Base-by-base conservation (phyloP, 2,113 vertebrate genomes). In the Tachysurus fulvidraco region DNA sequence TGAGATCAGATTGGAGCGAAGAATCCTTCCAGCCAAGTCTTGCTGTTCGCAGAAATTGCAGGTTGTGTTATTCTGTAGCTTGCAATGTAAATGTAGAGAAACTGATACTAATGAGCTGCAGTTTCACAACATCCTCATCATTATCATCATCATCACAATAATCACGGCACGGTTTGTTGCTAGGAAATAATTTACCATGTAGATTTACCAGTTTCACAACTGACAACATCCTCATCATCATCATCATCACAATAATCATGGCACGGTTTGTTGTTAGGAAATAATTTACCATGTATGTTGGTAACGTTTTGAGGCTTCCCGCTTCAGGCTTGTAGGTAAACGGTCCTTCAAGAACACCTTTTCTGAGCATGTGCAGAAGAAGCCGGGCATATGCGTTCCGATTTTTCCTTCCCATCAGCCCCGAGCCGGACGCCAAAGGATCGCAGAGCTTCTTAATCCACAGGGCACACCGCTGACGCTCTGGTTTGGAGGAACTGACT, bases 361-460 rank as follows among this genome's bases (percentile, higher is more conserved):
- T 92, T 89, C 93, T 95, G 0, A 99, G 96, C 98, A 99, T 99
- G 88, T 96, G 96, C 52, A 99, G 93, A 25, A 99, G 88, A 16
- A 99, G 92, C 25, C 95, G 96, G 5, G 96, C 95, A 13, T 99
- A 96, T 13, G 95, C 46, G 87, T 99, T 99, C 60, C 98, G 94
- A 82, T 98, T 98, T 93, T 95, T 97, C 83, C 95, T 94, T 81
- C 95, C 97, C 1, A 52, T 91, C 36, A 95, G 23, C 59, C 97
- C 96, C 21, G 93, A 87, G 12, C 96, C 96, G 19, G 94, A 92
- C 57, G 92, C 91, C 8, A 93, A 94, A 4, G 96, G 96, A 44
- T 97, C 97, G 8, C 96, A 98, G 25, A 99, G 93, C 79, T 99
- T 99, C 91, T 96, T 97, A 87, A 99, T 98, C 98, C 98, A 99